Conservation (phyloP, 2,797 vertebrate genomes). For the Crenuchus spilurus region DNA sequence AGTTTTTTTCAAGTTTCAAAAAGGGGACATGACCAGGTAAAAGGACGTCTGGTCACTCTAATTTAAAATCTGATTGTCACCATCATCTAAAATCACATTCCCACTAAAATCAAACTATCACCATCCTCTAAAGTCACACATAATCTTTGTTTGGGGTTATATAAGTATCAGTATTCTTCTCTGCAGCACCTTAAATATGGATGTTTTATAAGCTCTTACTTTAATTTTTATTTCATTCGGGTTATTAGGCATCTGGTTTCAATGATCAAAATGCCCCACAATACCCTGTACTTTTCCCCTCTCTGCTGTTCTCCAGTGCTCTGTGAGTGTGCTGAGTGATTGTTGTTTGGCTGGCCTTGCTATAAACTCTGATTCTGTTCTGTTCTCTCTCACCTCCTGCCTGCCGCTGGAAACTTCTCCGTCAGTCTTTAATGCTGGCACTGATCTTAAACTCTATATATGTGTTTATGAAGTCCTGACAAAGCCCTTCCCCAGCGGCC, state of each 20-base stretch:
- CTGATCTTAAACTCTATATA: slow-evolving; percentile 63
- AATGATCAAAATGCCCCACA: slow-evolving; percentile 28
- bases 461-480: slow-evolving; percentile 79
- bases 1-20: too few relatives aligned
- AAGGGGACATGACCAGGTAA: too few relatives aligned
- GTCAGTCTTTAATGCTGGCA: slow-evolving; percentile 67
- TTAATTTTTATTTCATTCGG: slow-evolving; percentile 38
- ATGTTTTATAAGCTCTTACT: slow-evolving; percentile 66
- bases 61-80: too few relatives aligned
- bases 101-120: too few relatives aligned
- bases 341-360: slow-evolving; percentile 88
- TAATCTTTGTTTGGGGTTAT: too few relatives aligned
- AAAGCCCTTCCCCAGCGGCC: slow-evolving; percentile 72
- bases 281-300: neutral
- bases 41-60: too few relatives aligned
- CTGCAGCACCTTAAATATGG: too few relatives aligned
- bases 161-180: too few relatives aligned
- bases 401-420: slow-evolving; percentile 70
- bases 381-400: slow-evolving; percentile 73
- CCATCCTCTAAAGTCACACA: too few relatives aligned
- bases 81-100: too few relatives aligned
- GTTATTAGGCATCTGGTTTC: slow-evolving; percentile 35
- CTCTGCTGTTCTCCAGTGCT: slow-evolving; percentile 33
- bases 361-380: slow-evolving; percentile 80
- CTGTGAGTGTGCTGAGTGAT: slow-evolving; percentile 74